Conservation (phyloP, 2,888 invertebrate species). For the Drosophila buzzatii region DNA sequence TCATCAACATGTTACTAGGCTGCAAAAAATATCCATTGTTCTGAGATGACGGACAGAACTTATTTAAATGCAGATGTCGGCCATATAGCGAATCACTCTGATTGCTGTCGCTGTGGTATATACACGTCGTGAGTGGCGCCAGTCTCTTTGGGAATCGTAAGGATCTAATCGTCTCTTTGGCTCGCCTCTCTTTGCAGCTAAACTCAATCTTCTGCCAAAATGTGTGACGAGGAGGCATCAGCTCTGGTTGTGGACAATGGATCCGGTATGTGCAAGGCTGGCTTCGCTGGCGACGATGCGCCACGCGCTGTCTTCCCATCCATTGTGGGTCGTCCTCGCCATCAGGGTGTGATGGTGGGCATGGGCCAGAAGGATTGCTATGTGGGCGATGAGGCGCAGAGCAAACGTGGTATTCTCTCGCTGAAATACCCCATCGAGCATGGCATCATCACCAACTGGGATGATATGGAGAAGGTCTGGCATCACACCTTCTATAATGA, state of each 20-base stretch:
- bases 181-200: conserved; percentile 36
- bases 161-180: conserved; percentile 30
- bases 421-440: conserved; percentile 98
- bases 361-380: conserved; percentile 99
- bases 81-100: conserved; percentile 83
- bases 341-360: conserved; percentile 98
- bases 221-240: conserved; percentile 97
- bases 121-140: conserved; percentile 78
- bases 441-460: conserved; percentile 99
- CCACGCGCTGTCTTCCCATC: conserved; percentile 97
- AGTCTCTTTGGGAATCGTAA: conserved; percentile 31
- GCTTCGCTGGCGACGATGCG: conserved; percentile 98
- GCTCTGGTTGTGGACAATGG: conserved; percentile 98
- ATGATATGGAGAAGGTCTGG: conserved; percentile 99
- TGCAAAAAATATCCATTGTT: conserved; percentile 68
- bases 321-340: conserved; percentile 96
- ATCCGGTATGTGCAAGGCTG: conserved; percentile 99
- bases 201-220: conserved; percentile 85
- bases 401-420: conserved; percentile 98
- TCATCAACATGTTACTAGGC: conserved; percentile 76
- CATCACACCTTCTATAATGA: conserved; percentile 99
- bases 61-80: conserved; percentile 71
- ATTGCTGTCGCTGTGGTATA: conserved; percentile 83
- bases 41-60: conserved; percentile 64
- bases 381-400: conserved; percentile 98